These are phyloP conservation scores for Venusia cambrica DNA, from an alignment of 2,888 invertebrate species.

Conservation along the genomic window DNA sequence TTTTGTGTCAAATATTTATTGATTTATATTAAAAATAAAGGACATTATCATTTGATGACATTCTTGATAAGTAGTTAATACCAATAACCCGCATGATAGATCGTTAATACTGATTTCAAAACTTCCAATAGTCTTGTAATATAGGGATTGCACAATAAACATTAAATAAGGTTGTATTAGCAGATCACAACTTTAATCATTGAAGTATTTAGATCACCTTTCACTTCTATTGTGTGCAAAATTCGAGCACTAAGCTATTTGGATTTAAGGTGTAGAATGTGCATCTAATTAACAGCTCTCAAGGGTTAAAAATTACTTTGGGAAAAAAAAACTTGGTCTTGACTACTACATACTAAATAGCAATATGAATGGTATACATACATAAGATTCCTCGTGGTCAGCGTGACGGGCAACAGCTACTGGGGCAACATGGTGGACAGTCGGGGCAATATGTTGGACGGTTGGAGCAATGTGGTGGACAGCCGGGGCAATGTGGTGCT, in stretches of 20 bases:
- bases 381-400: slow-evolving; percentile 50
- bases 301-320: no score
- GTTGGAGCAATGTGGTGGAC: slow-evolving; percentile 37
- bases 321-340: no score
- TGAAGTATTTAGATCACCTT: slow-evolving; percentile 51
- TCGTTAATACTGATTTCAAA: slow-evolving; percentile 57
- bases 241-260: slow-evolving; percentile 34
- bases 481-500: slow-evolving; percentile 34
- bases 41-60: slow-evolving; percentile 42
- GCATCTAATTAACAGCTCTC: no score
- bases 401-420: slow-evolving; percentile 40
- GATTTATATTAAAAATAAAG: slow-evolving; percentile 2
- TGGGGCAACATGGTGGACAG: slow-evolving; percentile 39
- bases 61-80: slow-evolving; percentile 60
- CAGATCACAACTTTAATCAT: slow-evolving; percentile 66
- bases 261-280: not conserved
- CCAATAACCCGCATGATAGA: slow-evolving; percentile 59
- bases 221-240: slow-evolving; percentile 63
- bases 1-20: not conserved
- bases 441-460: slow-evolving; percentile 43
- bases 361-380: slow-evolving; percentile 36
- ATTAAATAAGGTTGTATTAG: slow-evolving; percentile 69
- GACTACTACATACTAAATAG: no score
- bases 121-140: slow-evolving; percentile 54
- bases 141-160: slow-evolving; percentile 65